Conservation (phyloP, 1,140 invertebrate species). For the Araneus ventricosus region DNA sequence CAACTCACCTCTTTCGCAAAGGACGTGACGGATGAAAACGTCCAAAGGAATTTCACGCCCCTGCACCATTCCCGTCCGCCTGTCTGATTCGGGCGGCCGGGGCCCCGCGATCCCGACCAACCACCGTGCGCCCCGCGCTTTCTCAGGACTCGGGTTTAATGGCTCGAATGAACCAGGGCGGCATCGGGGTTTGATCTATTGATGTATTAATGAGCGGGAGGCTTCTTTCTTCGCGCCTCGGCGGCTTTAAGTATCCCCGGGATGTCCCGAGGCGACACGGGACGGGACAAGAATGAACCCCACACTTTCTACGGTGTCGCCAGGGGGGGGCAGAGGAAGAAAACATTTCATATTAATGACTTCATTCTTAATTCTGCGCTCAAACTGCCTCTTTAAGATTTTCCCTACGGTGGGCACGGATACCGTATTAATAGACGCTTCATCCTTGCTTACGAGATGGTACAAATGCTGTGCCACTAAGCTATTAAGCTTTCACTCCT, state of each 20-base stretch:
- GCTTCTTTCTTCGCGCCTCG: background rate
- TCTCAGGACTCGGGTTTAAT: slow-evolving; percentile 36
- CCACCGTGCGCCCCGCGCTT: background rate
- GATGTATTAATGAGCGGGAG: slow-evolving; percentile 37
- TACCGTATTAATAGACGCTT: too few relatives aligned
- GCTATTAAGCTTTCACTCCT: too few relatives aligned
- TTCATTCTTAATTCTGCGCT: background rate
- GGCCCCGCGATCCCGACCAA: background rate
- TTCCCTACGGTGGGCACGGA: background rate
- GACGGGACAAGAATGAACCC: background rate
- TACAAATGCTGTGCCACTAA: too few relatives aligned
- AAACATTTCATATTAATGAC: background rate
- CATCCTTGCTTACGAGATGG: too few relatives aligned
- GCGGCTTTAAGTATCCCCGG: background rate
- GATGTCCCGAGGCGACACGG: background rate
- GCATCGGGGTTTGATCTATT: slow-evolving; percentile 38
- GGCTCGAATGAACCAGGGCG: slow-evolving; percentile 53
- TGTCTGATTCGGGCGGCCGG: slow-evolving; percentile 49
- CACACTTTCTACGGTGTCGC: background rate
- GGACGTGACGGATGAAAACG: slow-evolving; percentile 71
- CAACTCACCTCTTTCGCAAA: slow-evolving; percentile 61
- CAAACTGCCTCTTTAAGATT: background rate
- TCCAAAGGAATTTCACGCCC: slow-evolving; percentile 67
- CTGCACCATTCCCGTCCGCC: slow-evolving; percentile 54
- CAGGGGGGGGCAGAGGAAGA: background rate